phyloP scores from a whole-genome alignment of 1,140 invertebrate species.

The Melipona quadrifasciata region DNA sequence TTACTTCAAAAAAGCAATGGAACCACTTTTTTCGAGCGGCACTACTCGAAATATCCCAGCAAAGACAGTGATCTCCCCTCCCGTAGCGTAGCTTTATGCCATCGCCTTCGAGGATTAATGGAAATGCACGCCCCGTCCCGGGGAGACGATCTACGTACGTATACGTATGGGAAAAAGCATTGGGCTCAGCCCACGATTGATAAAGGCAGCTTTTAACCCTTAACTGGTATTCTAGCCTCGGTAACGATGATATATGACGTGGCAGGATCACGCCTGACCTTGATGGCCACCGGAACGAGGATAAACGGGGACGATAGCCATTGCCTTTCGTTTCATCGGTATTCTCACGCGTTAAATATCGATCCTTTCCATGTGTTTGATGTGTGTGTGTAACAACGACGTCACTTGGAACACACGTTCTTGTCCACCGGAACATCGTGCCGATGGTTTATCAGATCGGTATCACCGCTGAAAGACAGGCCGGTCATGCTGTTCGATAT shows the following conservation, averaged over 20 bases:
- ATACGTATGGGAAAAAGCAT: conserved; percentile 63
- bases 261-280: conserved; percentile 65
- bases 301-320: conserved; percentile 57
- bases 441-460: conserved; percentile 25
- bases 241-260: conserved; percentile 67
- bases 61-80: conserved; percentile 24
- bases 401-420: neutral
- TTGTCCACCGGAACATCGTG: neutral
- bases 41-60: conserved; percentile 20
- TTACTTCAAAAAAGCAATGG: too few relatives aligned
- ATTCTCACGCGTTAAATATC: conserved; percentile 55
- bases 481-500: neutral
- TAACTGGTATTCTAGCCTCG: conserved; percentile 62
- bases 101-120: conserved; percentile 54
- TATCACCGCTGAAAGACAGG: neutral
- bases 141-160: conserved; percentile 21
- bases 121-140: conserved; percentile 56
- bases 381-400: neutral
- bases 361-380: neutral
- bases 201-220: conserved; percentile 68
- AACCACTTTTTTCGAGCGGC: too few relatives aligned
- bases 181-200: conserved; percentile 56
- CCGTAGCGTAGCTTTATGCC: conserved; percentile 42
- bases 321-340: conserved; percentile 37
- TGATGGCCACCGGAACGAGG: conserved; percentile 61